Evolutionary conservation across 2,888 invertebrate species (phyloP), one percentile per base, ranked within the genome.

Genomic region (Acrobasis repandana): DNA sequence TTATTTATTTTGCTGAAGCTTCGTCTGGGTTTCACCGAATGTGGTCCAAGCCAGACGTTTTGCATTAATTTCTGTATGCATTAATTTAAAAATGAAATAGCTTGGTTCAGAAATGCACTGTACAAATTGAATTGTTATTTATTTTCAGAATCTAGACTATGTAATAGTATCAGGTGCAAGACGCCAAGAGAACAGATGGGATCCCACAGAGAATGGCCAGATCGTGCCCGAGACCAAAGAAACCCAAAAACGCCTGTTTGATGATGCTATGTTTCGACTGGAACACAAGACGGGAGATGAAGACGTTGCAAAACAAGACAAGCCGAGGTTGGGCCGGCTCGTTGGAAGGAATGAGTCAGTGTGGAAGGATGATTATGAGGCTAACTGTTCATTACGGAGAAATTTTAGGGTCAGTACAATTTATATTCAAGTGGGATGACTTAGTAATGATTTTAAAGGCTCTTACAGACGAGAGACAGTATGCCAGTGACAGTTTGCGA

Each of bases 171-270:
- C 96, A 60, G 99, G 99, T 0, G 99, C 99, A 2, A 93, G 98
- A 71, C 92, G 99, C 0, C 99, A 99, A 86, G 99, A 99, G 85
- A 98, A 98, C 83, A 94, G 99, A 68, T 99, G 99, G 98, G 99
- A 99, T 88, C 98, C 99, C 0, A 95, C 95, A 38, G 96, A 98
- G 72, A 99, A 99, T 93, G 98, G 97, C 56, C 99, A 99, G 82
- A 94, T 97, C 62, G 97, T 97, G 0, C 96, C 97, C 0, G 97
- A 97, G 77, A 98, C 98, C 0, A 98, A 98, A 79, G 97, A 97
- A 81, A 95, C 96, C 0, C 97, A 97, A 74, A 96, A 97, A 72
- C 94, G 96, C 62, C 88, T 99, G 63, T 98, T 97, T 73, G 97
- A 97, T 73, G 99, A 99, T 94, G 96, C 99, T 8, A 99, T 99